phyloP scores from a whole-genome alignment of 1,140 invertebrate genomes.

The Ridgeia piscesae region DNA sequence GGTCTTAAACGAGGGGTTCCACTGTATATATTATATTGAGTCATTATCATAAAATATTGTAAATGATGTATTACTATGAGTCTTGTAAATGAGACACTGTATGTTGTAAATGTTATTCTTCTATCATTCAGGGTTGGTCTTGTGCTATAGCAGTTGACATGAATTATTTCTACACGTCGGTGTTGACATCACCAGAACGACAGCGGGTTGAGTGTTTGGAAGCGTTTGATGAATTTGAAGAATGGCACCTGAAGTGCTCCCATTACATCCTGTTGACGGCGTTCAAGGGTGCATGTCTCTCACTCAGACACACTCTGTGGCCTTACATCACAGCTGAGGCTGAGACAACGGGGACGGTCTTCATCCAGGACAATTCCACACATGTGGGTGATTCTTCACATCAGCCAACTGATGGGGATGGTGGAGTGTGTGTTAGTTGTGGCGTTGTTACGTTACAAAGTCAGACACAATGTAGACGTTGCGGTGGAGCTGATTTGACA shows the following conservation, averaged over 20 bases:
- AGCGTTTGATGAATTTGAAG: slow-evolving; percentile 65
- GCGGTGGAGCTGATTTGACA: not conserved
- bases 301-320: not conserved
- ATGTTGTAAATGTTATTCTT: slow-evolving; percentile 22
- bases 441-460: not conserved
- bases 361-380: not conserved
- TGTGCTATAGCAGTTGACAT: slow-evolving; percentile 51
- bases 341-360: not conserved
- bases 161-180: slow-evolving; percentile 55
- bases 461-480: not conserved
- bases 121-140: slow-evolving; percentile 57
- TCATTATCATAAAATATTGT: no score
- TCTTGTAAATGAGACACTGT: not conserved
- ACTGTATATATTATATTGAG: not conserved
- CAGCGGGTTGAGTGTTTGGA: slow-evolving; percentile 56
- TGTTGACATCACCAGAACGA: slow-evolving; percentile 51
- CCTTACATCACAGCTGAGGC: not conserved
- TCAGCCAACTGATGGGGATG: not conserved
- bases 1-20: no score
- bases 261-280: slow-evolving; percentile 61
- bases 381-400: not conserved
- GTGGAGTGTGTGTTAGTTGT: not conserved
- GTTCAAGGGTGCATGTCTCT: not conserved
- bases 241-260: slow-evolving; percentile 62
- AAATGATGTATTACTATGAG: no score